Percentiles rank a stretch among this genome's conserved stretches.
Conservation (phyloP, 2,797 vertebrate genomes). For the Platalea minor region DNA sequence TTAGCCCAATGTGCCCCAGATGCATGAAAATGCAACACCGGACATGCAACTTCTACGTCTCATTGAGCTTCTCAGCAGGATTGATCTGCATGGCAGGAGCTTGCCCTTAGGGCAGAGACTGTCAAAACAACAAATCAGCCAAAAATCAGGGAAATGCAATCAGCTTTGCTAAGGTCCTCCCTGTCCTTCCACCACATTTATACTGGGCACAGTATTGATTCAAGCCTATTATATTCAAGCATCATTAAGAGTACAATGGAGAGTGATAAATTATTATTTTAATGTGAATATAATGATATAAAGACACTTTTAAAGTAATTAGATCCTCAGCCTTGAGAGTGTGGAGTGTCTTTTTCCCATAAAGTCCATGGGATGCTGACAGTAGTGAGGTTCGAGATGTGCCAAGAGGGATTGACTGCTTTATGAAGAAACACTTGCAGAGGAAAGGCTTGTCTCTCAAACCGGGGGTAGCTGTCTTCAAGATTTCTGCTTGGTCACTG, state of each 20-base stretch:
- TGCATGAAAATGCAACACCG: background rate
- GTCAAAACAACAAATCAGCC: background rate
- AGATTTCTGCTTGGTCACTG: background rate
- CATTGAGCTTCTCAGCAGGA: background rate
- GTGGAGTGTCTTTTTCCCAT: background rate
- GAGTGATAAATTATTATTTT: slow-evolving; percentile 29
- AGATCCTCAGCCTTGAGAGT: background rate
- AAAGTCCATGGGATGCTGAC: background rate
- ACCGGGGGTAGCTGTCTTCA: background rate
- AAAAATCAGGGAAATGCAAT: background rate
- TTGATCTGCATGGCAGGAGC: background rate
- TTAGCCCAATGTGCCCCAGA: background rate
- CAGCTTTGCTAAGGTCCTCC: background rate
- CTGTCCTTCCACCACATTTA: background rate
- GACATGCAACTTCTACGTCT: background rate
- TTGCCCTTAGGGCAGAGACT: background rate
- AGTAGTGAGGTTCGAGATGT: background rate
- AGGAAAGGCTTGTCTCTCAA: background rate
- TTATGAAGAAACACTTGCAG: background rate
- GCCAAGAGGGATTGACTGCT: background rate
- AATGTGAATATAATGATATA: slow-evolving; percentile 42
- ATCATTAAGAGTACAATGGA: slow-evolving; percentile 22
- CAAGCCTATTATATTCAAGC: slow-evolving; percentile 37
- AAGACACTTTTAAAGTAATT: slow-evolving; percentile 38
- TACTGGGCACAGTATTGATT: background rate